Evolutionary conservation across 53 echinoderm and acorn worm genomes (phyloP), one percentile per base, ranked within the genome.

Genomic region (Echinarachnius parma): DNA sequence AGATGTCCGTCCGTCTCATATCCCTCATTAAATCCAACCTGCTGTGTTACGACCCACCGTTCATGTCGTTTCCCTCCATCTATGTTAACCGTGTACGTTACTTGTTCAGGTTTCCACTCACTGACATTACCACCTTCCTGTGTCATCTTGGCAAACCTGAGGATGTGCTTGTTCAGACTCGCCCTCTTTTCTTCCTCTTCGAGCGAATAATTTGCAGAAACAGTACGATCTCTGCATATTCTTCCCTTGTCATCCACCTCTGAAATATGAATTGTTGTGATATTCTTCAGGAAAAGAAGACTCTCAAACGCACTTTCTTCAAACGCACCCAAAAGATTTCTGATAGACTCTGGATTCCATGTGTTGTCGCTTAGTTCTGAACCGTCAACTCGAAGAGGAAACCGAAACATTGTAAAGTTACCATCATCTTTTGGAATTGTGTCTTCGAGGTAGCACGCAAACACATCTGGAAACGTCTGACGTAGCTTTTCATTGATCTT

Each of bases 341-440:
- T 25, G 27, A 83, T 47, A 0, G 21, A 15, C 2, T 23, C 13
- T 9, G 60, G 46, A 23, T 18, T 24, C 77, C 77, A 77, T 1
- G 34, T 48, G 21, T 66, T 54, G 11, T 20, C 2, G 45, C 83
- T 77, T 30, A 96, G 72, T 9, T 46, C 57, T 7, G 91, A 91
- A 19, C 34, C 24, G 25, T 47, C 42, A 20, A 28, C 33, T 9
- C 96, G 57, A 11, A 96, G 66, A 19, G 96, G 96, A 34, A 96
- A 85, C n/a, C 96, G 79, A 53, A 96, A 96, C 46, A 96, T 29
- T 4, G 96, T 88, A 9, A 77, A 85, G 14, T 71, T 62, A 13
- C 60, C 28, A 8, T 50, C 14, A 9, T 47, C 26, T 15, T 84
- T 61, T 21, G 47, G 36, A 14, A 82, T 71, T 10, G 29, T 29